Base-by-base conservation (phyloP, 2,113 vertebrate species). In the Cyprinodon brontotheroides region DNA sequence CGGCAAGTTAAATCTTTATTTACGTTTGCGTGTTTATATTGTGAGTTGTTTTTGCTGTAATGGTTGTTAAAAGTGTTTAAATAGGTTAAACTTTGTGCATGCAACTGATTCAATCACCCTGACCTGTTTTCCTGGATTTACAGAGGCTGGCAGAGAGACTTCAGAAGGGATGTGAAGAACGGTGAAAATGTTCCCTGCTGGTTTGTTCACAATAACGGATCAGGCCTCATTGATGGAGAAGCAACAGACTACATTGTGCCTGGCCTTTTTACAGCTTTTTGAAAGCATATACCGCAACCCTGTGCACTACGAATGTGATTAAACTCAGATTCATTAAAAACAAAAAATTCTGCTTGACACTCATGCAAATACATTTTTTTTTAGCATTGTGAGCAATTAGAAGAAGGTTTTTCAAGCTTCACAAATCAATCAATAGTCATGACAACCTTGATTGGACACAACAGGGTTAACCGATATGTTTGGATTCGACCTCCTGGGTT, bases 131-230 rank as follows among this genome's bases (percentile, higher is more conserved):
- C 8, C 36, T 61, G 39, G 17, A 36, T 80, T 59, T 61, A 47
- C 92, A 99, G 98, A 92, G 97, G 98, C 74, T 96, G 94, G 94
- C 96, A 99, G 91, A 96, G 94, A 91, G 96, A 99, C 91, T 99
- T 95, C 90, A 91, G 92, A 64, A 87, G 67, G 12, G 92, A 97
- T 29, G 45, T 89, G 2, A 87, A 80, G 2, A 74, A 90, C 0
- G 96, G 97, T 1, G 70, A 80, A 0, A 92, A 94, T 4, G 72
- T 99, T 36, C 89, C 92, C 47, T 99, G 98, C 88, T 99, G 98
- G 97, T 98, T 99, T 17, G 76, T 99, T 84, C 97, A 98, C 80
- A 90, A 91, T 83, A 97, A 97, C 0, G 97, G 96, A 47, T 90
- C 93, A 38, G 97, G 97, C 20, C 91, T 99, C 47, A 93, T 99